Percentiles rank a stretch among this genome's conserved stretches.
Conservation (phyloP, 1,140 invertebrate species). For the Eufriesea mexicana region DNA sequence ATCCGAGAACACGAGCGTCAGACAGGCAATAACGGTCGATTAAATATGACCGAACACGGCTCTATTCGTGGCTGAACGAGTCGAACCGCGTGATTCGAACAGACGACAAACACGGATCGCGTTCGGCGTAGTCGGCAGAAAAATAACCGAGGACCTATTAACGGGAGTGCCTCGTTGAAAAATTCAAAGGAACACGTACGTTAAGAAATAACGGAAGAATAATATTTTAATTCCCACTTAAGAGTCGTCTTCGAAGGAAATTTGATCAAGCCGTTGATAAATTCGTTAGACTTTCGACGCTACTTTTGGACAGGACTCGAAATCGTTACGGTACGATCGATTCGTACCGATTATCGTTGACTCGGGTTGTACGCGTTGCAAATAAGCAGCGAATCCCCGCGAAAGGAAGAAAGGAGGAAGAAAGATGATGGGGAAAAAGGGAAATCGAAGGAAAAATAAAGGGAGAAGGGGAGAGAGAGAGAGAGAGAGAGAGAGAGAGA, state of each 20-base stretch:
- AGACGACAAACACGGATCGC: background rate
- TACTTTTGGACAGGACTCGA: no score
- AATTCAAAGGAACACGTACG: background rate
- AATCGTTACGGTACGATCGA: no score
- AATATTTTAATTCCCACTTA: rapidly evolving
- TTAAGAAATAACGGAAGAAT: background rate
- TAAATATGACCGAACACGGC: slow-evolving; percentile 49
- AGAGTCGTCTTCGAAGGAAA: background rate
- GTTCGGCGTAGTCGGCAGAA: background rate
- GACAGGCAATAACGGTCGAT: slow-evolving; percentile 27
- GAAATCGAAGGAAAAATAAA: background rate
- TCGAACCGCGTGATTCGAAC: background rate
- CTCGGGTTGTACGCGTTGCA: no score
- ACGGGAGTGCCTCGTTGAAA: background rate
- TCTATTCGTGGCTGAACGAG: slow-evolving; percentile 36
- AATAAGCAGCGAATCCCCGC: no score
- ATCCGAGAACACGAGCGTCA: background rate
- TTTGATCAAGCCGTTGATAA: background rate
- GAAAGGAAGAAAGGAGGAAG: no score
- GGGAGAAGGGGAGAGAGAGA: background rate
- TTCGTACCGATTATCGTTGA: no score
- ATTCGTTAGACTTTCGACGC: no score
- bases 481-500: background rate
- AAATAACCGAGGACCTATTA: background rate
- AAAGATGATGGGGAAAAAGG: no score